Percentiles rank a stretch among this genome's conserved stretches.
phyloP scores from a whole-genome alignment of 35 echinoderm and acorn worm genomes.

The Ophiothrix spiculata region DNA sequence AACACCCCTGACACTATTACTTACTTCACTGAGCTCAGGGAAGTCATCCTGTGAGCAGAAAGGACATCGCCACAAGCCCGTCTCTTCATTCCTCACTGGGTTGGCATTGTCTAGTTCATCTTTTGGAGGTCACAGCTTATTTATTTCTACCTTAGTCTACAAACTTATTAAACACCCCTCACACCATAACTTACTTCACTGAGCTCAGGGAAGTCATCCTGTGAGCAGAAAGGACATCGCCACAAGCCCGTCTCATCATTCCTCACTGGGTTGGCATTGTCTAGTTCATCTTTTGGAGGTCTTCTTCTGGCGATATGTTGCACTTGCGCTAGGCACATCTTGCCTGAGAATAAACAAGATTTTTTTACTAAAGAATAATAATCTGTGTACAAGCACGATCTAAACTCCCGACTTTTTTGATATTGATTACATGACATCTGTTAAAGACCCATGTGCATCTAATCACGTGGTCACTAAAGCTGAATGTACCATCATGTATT shows the following conservation, averaged over 20 bases:
- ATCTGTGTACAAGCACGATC: no score
- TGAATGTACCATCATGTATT: no score
- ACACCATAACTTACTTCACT: slow-evolving; percentile 55
- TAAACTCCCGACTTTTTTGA: no score
- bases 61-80: slow-evolving; percentile 93
- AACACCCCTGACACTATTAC: no score
- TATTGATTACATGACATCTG: no score
- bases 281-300: slow-evolving; percentile 77
- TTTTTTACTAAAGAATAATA: no score
- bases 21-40: slow-evolving; percentile 89
- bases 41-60: slow-evolving; percentile 92
- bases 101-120: slow-evolving; percentile 92
- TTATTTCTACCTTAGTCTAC: no score
- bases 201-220: slow-evolving; percentile 87
- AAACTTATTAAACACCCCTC: no score
- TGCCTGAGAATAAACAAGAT: no score
- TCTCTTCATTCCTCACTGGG: slow-evolving; percentile 82
- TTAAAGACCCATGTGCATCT: no score
- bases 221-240: slow-evolving; percentile 96
- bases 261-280: slow-evolving; percentile 87
- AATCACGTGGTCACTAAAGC: no score
- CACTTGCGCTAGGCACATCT: slow-evolving; percentile 70
- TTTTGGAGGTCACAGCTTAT: slow-evolving; percentile 66
- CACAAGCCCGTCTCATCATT: slow-evolving; percentile 88
- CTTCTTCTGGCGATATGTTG: slow-evolving; percentile 68